Evolutionary conservation across 2,797 vertebrate genomes (phyloP).

Genomic region (Echiichthys vipera): DNA sequence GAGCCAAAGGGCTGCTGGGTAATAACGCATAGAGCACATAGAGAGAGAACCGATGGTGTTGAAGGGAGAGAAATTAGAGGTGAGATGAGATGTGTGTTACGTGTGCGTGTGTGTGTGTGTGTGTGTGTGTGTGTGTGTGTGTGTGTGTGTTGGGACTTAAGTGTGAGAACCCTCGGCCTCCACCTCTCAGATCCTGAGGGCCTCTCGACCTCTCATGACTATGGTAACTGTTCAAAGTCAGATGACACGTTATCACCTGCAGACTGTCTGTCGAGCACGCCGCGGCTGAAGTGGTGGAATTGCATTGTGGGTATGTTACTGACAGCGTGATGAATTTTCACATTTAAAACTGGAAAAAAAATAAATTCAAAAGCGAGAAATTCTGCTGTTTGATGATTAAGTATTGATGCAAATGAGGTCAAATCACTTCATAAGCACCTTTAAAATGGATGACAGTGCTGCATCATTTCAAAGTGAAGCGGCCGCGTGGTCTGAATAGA

Average conservation of each 20-base stretch:
- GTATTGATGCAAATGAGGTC: too few relatives aligned
- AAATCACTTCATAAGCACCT: too few relatives aligned
- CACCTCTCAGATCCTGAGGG: constrained; percentile 3
- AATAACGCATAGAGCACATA: neutral
- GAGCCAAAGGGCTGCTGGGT: constrained; percentile 26
- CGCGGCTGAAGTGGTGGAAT: neutral
- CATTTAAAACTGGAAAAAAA: neutral
- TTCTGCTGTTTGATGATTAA: too few relatives aligned
- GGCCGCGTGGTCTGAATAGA: too few relatives aligned
- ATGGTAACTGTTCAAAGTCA: constrained; percentile 21
- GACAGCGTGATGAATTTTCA: neutral
- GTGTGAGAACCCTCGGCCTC: neutral
- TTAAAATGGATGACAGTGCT: too few relatives aligned
- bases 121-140: neutral
- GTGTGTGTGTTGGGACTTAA: neutral
- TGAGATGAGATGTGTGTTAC: neutral
- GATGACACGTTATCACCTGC: neutral
- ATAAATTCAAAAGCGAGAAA: too few relatives aligned
- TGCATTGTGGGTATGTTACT: neutral
- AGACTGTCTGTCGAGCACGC: neutral
- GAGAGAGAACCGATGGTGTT: neutral
- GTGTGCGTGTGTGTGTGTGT: neutral
- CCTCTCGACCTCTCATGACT: constrained; percentile 34
- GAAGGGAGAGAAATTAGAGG: constrained; percentile 13
- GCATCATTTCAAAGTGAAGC: too few relatives aligned